phyloP scores from a whole-genome alignment of 2,888 invertebrate genomes.

The Pterostichus niger region DNA sequence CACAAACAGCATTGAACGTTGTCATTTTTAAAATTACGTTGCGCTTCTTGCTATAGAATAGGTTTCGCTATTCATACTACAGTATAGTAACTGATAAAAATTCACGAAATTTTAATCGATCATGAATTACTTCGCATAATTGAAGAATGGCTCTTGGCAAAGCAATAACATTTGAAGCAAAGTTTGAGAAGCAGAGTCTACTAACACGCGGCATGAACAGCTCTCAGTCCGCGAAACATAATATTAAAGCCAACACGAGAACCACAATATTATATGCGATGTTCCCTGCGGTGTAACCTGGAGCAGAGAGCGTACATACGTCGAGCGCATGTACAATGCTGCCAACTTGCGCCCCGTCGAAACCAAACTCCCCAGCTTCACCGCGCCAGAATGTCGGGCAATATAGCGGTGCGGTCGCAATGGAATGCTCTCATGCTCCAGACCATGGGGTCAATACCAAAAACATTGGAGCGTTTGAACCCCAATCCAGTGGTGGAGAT shows the following conservation, averaged over 20 bases:
- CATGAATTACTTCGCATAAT: too few species aligned
- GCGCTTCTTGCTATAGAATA: too few species aligned
- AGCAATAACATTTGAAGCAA: background rate
- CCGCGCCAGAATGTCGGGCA: slow-evolving; percentile 40
- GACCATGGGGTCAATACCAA: slow-evolving; percentile 47
- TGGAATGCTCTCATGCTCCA: slow-evolving; percentile 45
- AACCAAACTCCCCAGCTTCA: background rate
- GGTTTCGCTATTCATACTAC: too few species aligned
- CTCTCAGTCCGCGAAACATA: slow-evolving; percentile 54
- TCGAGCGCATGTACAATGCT: background rate
- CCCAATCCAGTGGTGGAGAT: too few species aligned
- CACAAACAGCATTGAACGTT: too few species aligned
- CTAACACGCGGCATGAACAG: slow-evolving; percentile 33
- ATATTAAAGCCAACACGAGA: slow-evolving; percentile 59
- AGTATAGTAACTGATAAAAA: too few species aligned
- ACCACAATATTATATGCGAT: slow-evolving; percentile 63
- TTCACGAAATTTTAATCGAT: too few species aligned
- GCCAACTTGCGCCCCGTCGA: background rate
- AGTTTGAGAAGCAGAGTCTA: slow-evolving; percentile 32
- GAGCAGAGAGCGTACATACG: slow-evolving; percentile 13
- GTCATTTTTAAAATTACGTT: too few species aligned
- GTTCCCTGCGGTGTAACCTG: slow-evolving; percentile 52
- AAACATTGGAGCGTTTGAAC: slow-evolving; percentile 45
- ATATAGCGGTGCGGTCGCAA: slow-evolving; percentile 52
- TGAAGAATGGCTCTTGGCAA: too few species aligned